phyloP scores from a whole-genome alignment of 2,888 invertebrate genomes.

The Andrena haemorrhoa region DNA sequence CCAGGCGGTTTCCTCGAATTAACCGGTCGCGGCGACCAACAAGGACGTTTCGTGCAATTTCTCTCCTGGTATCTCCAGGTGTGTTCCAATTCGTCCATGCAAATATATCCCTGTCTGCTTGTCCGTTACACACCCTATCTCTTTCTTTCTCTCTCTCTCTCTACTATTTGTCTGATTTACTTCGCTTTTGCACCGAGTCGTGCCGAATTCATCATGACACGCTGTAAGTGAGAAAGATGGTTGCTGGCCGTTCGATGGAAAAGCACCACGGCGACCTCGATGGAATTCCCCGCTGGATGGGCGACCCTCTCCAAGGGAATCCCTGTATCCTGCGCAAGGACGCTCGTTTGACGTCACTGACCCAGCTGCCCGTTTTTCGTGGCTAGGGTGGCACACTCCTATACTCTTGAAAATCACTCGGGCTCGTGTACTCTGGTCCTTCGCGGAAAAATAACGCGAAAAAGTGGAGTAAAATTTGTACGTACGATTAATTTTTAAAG shows the following conservation, averaged over 20 bases:
- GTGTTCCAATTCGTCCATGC: conserved; percentile 48
- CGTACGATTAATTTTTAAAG: not conserved
- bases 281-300: conserved; percentile 21
- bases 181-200: conserved; percentile 7
- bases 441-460: not conserved
- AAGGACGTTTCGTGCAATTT: conserved; percentile 46
- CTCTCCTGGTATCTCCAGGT: conserved; percentile 41
- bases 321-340: conserved; percentile 22
- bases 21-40: conserved; percentile 7
- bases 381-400: too few species aligned
- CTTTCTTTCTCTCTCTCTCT: not conserved
- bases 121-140: not conserved
- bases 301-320: not conserved
- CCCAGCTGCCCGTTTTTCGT: conserved; percentile 66
- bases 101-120: conserved; percentile 35
- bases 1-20: conserved; percentile 43
- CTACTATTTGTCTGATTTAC: not conserved
- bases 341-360: conserved; percentile 65
- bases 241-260: conserved; percentile 15
- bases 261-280: not conserved
- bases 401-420: too few species aligned
- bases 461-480: not conserved
- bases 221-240: conserved; percentile 55
- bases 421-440: too few species aligned
- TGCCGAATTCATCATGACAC: conserved; percentile 52